Percentiles rank a stretch among this genome's conserved stretches.
Conservation (phyloP, 2,113 vertebrate species). For the Cardinalis cardinalis region DNA sequence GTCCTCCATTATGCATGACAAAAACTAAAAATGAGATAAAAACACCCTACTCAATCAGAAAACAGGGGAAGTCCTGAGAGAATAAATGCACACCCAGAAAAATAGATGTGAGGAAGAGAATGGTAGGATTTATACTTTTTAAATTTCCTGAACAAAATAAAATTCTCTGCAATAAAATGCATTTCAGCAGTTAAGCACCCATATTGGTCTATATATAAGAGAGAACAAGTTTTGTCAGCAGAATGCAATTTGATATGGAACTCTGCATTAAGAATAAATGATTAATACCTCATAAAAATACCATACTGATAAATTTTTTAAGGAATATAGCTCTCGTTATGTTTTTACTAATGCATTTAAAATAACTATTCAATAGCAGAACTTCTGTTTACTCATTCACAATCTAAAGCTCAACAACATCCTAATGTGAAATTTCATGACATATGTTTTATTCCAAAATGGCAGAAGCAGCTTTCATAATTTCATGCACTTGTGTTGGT, state of each 20-base stretch:
- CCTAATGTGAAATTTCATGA: not conserved
- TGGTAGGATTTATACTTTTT: not conserved
- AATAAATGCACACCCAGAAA: slow-evolving; percentile 7
- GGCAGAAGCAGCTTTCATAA: slow-evolving; percentile 29
- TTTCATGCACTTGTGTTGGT: slow-evolving; percentile 7
- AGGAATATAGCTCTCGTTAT: not conserved
- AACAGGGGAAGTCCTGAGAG: not conserved
- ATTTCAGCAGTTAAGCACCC: not conserved
- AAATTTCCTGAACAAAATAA: not conserved
- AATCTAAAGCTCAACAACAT: slow-evolving; percentile 9
- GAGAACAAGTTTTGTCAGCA: not conserved
- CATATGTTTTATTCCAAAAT: slow-evolving; percentile 2
- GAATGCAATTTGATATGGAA: not conserved
- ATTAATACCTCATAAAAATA: not conserved
- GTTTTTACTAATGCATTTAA: not conserved
- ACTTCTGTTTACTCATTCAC: not conserved
- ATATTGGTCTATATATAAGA: not conserved
- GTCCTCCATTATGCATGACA: not conserved
- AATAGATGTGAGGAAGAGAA: not conserved
- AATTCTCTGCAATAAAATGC: not conserved
- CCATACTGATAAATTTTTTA: not conserved
- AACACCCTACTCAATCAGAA: not conserved
- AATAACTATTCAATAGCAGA: not conserved
- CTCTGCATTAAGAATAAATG: not conserved
- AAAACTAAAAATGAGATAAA: slow-evolving; percentile 7